Percentiles rank a stretch among this genome's conserved stretches.
phyloP scores from a whole-genome alignment of 2,888 invertebrate species.

The Dendrolimus houi region DNA sequence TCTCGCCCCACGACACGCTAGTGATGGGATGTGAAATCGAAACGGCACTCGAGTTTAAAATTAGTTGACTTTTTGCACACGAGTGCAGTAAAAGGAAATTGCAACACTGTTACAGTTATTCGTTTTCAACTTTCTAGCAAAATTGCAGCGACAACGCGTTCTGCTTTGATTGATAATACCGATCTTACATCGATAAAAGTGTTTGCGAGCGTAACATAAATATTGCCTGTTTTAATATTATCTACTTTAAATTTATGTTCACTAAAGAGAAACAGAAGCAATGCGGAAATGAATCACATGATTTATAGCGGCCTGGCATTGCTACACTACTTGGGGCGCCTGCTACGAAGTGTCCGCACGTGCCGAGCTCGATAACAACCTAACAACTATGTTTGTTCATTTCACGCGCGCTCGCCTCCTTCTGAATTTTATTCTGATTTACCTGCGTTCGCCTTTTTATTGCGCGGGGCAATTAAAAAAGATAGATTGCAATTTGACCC shows the following conservation, averaged over 20 bases:
- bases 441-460: constrained; percentile 56
- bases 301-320: constrained; percentile 40
- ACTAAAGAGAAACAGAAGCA: constrained; percentile 49
- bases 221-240: constrained; percentile 32
- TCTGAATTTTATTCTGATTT: constrained; percentile 51
- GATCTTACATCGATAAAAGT: constrained; percentile 19
- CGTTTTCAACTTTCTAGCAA: constrained; percentile 45
- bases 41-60: constrained; percentile 53
- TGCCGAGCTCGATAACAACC: constrained; percentile 23
- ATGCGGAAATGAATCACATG: constrained; percentile 52
- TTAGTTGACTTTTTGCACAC: constrained; percentile 56
- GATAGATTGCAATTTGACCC: constrained; percentile 72
- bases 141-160: constrained; percentile 29
- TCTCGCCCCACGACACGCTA: constrained; percentile 52
- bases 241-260: constrained; percentile 26
- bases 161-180: constrained; percentile 18
- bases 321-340: constrained; percentile 18
- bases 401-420: constrained; percentile 59
- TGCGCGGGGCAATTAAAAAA: constrained; percentile 67
- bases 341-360: constrained; percentile 17
- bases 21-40: constrained; percentile 72
- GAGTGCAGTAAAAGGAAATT: constrained; percentile 43
- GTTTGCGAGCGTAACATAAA: neutral
- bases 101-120: constrained; percentile 43
- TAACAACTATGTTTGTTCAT: constrained; percentile 27